Percentiles rank a stretch among this genome's conserved stretches.
phyloP scores from a whole-genome alignment of 2,113 vertebrate genomes.

The Caranx melampygus region DNA sequence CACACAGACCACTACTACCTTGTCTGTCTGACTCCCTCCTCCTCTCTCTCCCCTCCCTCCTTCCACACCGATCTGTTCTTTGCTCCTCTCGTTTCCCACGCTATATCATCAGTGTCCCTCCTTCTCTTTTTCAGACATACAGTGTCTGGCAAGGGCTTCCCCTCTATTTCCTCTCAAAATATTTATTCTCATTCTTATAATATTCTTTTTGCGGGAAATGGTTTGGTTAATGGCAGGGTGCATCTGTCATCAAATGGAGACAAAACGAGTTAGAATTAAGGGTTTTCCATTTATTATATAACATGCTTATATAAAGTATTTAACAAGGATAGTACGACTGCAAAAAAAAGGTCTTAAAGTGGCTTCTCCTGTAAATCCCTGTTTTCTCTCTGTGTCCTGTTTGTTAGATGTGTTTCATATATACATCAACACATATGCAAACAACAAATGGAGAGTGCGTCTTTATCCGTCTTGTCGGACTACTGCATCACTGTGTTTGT shows the following conservation, averaged over 20 bases:
- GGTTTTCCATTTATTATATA: not conserved
- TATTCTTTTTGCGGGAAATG: no score
- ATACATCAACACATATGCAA: not conserved
- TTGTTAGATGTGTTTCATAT: not conserved
- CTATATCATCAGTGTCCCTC: slow-evolving; percentile 9
- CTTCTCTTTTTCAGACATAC: slow-evolving; percentile 2
- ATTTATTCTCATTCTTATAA: not conserved
- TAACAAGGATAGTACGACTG: not conserved
- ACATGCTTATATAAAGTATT: not conserved
- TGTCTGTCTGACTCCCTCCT: slow-evolving; percentile 18
- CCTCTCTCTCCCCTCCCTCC: not conserved
- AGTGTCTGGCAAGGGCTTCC: not conserved
- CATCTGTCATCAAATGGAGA: not conserved
- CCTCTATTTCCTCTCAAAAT: not conserved
- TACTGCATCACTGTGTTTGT: not conserved
- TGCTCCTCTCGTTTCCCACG: slow-evolving; percentile 36
- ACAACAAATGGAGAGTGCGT: slow-evolving; percentile 4
- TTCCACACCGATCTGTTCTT: slow-evolving; percentile 3
- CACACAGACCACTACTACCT: slow-evolving; percentile 58
- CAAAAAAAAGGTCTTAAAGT: not conserved
- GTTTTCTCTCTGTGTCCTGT: not conserved
- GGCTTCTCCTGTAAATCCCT: no score
- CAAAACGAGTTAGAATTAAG: not conserved
- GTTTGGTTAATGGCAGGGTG: no score
- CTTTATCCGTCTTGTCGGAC: not conserved